Conservation (phyloP, 37 sponge, comb jelly and placozoan genomes). For the Spongilla lacustris region DNA sequence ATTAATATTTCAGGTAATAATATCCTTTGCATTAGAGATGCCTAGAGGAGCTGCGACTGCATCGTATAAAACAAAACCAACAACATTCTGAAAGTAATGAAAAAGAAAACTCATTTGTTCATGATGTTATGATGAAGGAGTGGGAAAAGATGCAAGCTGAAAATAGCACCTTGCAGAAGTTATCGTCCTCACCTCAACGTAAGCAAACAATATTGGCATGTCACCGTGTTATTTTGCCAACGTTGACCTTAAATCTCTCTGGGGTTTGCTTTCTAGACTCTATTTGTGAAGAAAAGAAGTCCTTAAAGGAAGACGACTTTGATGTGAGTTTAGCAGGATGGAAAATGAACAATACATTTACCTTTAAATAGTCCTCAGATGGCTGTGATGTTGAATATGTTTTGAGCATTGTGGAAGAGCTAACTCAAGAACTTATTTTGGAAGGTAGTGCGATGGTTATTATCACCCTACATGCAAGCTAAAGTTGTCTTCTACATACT, state of each 20-base stretch:
- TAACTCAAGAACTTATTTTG: slow-evolving; percentile 65
- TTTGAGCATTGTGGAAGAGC: slow-evolving; percentile 60
- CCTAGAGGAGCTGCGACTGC: neutral
- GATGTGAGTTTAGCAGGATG: neutral
- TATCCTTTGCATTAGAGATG: neutral
- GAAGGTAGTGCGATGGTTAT: slow-evolving; percentile 40
- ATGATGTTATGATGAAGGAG: slow-evolving; percentile 66
- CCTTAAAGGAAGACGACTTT: neutral
- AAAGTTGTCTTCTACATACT: too few relatives aligned
- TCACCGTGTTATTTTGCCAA: too few relatives aligned
- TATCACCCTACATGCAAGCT: too few relatives aligned
- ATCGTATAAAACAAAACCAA: neutral
- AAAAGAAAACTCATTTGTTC: slow-evolving; percentile 3
- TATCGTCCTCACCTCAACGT: neutral
- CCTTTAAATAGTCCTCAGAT: neutral
- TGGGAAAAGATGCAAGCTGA: slow-evolving; percentile 66
- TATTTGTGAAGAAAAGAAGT: neutral
- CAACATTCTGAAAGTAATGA: too few relatives aligned
- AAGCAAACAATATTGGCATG: too few relatives aligned
- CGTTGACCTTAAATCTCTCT: too few relatives aligned
- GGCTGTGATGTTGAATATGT: slow-evolving; percentile 52
- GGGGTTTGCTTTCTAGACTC: neutral
- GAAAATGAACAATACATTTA: neutral
- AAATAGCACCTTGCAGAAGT: neutral
- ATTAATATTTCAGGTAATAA: neutral